Conservation (phyloP, 2,888 invertebrate species). For the Plebejus anna region DNA sequence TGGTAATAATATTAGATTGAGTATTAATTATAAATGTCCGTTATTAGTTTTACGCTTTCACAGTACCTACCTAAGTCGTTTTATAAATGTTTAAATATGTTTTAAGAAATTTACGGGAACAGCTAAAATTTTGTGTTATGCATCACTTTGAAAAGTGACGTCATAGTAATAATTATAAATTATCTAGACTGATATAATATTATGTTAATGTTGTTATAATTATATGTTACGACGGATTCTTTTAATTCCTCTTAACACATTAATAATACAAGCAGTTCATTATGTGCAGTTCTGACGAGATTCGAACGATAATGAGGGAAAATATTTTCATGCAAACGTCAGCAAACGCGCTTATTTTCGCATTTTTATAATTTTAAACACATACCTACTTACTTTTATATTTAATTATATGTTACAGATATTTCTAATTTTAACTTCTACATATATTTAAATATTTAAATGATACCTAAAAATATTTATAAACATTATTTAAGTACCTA, state of each 20-base stretch:
- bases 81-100: background rate
- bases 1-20: background rate
- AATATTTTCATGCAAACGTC: background rate
- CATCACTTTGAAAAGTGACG: background rate
- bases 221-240: background rate
- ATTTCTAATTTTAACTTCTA: too few relatives aligned
- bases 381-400: background rate
- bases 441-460: too few relatives aligned
- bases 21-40: background rate
- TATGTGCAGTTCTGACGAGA: background rate
- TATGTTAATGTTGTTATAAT: conserved; percentile 3
- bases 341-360: background rate
- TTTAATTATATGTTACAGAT: background rate
- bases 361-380: conserved; percentile 6
- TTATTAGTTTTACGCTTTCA: conserved; percentile 3
- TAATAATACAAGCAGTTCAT: background rate
- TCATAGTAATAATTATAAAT: background rate
- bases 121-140: background rate
- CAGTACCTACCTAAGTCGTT: background rate
- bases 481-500: too few relatives aligned
- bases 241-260: background rate
- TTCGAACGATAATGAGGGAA: background rate
- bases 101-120: background rate
- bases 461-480: too few relatives aligned
- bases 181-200: background rate